A percentile compares a stretch with the other conserved stretches of the same genome.
phyloP scores from a whole-genome alignment of 1,140 invertebrate genomes.

The Aphis gossypii region DNA sequence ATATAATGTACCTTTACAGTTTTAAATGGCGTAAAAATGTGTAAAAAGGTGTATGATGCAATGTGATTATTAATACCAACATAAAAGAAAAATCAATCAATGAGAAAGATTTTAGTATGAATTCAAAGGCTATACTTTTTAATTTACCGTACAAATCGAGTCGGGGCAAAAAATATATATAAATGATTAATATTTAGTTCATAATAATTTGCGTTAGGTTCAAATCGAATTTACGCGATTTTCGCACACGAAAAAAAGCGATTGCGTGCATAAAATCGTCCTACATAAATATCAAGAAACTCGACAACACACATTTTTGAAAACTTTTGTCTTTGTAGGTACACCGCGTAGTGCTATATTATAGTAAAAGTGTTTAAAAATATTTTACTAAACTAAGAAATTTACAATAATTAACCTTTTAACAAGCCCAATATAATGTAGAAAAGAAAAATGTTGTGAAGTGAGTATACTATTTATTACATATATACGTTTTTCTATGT shows the following conservation, averaged over 20 bases:
- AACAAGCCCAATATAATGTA: not conserved
- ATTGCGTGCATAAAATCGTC: not conserved
- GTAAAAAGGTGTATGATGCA: not conserved
- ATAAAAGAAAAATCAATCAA: conserved; percentile 3
- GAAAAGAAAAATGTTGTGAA: not conserved
- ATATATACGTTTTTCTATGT: not conserved
- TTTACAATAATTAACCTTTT: not conserved
- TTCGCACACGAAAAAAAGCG: not conserved
- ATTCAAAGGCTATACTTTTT: not conserved
- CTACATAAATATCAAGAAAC: not conserved
- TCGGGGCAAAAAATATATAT: not conserved
- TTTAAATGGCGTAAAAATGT: not conserved
- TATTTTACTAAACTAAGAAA: not conserved
- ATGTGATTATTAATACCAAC: not conserved
- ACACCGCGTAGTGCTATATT: not conserved
- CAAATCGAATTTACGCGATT: not conserved
- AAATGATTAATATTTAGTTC: not conserved
- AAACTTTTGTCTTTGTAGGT: not conserved
- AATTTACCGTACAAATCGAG: not conserved
- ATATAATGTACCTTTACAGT: not conserved
- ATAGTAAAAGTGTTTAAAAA: not conserved
- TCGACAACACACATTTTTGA: not conserved
- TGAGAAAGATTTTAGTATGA: not conserved
- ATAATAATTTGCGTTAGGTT: not conserved
- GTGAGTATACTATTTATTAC: not conserved